Evolutionary conservation across 1,140 invertebrate genomes (phyloP), one percentile per base, ranked within the genome.

Genomic region (Pogonomyrmex californicus): DNA sequence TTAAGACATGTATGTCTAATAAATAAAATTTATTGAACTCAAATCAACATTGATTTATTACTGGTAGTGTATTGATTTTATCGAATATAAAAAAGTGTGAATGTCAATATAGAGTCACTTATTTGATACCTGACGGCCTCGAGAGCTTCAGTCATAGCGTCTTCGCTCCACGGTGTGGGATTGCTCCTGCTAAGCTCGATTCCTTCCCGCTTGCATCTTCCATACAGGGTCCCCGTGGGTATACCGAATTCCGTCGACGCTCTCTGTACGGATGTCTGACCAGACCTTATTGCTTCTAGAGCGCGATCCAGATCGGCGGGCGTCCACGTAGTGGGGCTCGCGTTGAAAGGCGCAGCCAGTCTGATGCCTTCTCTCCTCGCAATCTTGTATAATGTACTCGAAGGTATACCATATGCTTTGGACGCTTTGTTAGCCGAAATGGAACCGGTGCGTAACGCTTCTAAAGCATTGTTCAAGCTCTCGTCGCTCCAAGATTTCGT

Each of bases 351-450:
- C 44, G 98, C 97, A 33, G 98, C 97, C 89, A 98, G 95, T 87
- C 98, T 96, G 91, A 98, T 98, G 70, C 98, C 98, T 95, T 98
- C 98, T 92, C 98, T 96, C 87, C 98, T 96, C 12, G 98, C 98
- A 91, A 98, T 98, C 96, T 98, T 98, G 95, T 98, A 98, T 91
- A 98, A 95, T 4, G 98, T 98, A 93, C 98, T 98, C 90, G 98
- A 98, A 30, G 98, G 98, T 93, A 98, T 98, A 23, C 97, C 98
- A 93, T 98, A 98, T n/a, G 98, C 98, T 94, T 98, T 98, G 83
- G 98, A 98, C 30, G 98, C 98, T 95, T 98, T 98, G 94, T 98
- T 98, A 14, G 98, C 98, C 7, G 98, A 98, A 93, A 98, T 98
- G 41, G 97, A 97, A 17, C 98, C 98, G 17, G 97, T 97, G 63